phyloP scores from a whole-genome alignment of 30 jellyfish, hydroid and myxozoan species.

The Catostylus mosaicus region DNA sequence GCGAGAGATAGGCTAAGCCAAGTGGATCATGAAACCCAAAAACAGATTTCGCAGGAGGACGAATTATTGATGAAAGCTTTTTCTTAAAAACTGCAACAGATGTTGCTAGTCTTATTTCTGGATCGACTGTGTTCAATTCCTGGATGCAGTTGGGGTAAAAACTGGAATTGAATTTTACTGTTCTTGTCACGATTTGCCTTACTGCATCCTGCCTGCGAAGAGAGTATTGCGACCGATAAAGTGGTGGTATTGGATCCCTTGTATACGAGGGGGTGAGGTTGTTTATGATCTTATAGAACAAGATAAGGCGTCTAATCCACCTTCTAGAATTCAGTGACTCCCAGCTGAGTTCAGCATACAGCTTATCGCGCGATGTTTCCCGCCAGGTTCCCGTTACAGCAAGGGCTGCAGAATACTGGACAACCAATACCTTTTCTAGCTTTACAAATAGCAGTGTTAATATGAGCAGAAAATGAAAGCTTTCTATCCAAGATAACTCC shows the following conservation, averaged over 20 bases:
- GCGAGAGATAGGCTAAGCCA: slow-evolving; percentile 29
- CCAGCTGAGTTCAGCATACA: slow-evolving; percentile 54
- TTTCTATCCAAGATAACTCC: slow-evolving; percentile 28
- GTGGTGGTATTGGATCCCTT: slow-evolving; percentile 61
- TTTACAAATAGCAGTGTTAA: slow-evolving; percentile 39
- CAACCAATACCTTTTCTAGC: no score
- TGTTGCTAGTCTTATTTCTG: slow-evolving; percentile 49
- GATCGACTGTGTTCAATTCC: slow-evolving; percentile 58
- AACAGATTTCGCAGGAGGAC: slow-evolving; percentile 34
- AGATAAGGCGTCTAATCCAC: slow-evolving; percentile 39
- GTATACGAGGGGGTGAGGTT: slow-evolving; percentile 49
- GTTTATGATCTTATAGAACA: slow-evolving; percentile 38
- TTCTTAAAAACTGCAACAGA: slow-evolving; percentile 25
- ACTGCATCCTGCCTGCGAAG: slow-evolving; percentile 54
- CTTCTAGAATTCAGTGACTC: slow-evolving; percentile 33
- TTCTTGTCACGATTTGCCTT: slow-evolving; percentile 51
- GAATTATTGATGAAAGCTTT: slow-evolving; percentile 30
- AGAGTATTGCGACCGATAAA: slow-evolving; percentile 61
- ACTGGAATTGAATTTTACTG: slow-evolving; percentile 53
- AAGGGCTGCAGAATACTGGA: slow-evolving; percentile 32
- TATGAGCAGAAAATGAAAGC: slow-evolving; percentile 39
- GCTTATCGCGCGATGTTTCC: slow-evolving; percentile 37
- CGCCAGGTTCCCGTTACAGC: slow-evolving; percentile 53
- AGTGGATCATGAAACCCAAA: slow-evolving; percentile 19
- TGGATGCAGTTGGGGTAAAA: slow-evolving; percentile 51